Conservation (phyloP, 2,797 vertebrate genomes). For the Florisuga fusca region DNA sequence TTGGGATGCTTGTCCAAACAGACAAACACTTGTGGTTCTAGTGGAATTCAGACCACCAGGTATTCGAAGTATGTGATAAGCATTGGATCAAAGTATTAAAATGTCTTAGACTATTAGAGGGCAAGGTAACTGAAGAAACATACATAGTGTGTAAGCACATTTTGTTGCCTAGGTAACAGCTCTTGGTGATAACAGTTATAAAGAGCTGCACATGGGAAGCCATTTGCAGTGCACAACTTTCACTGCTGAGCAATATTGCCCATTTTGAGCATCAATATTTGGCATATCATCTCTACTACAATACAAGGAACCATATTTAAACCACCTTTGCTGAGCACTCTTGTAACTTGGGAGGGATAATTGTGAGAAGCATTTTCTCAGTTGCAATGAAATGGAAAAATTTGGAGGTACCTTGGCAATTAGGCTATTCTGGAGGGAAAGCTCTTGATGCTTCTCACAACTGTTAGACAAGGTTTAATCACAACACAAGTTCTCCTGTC, state of each 20-base stretch:
- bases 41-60: not conserved
- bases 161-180: conserved; percentile 59
- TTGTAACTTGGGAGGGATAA: not conserved
- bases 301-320: not conserved
- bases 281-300: not conserved
- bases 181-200: not conserved
- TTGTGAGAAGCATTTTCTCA: not conserved
- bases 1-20: not conserved
- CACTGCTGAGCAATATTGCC: not conserved
- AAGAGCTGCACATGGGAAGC: not conserved
- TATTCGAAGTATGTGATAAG: not conserved
- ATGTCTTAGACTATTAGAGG: not conserved
- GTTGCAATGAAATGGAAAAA: not conserved
- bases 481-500: rapidly evolving
- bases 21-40: not conserved
- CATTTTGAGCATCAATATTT: not conserved
- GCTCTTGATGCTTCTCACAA: not conserved
- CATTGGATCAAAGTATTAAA: not conserved
- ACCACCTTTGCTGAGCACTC: not conserved
- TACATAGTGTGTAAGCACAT: not conserved
- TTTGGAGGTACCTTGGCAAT: not conserved
- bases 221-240: not conserved
- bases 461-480: not conserved
- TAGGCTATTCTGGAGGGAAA: not conserved
- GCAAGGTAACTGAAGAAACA: not conserved